Conservation (phyloP, 1,140 invertebrate species). For the Dendrolimus kikuchii region DNA sequence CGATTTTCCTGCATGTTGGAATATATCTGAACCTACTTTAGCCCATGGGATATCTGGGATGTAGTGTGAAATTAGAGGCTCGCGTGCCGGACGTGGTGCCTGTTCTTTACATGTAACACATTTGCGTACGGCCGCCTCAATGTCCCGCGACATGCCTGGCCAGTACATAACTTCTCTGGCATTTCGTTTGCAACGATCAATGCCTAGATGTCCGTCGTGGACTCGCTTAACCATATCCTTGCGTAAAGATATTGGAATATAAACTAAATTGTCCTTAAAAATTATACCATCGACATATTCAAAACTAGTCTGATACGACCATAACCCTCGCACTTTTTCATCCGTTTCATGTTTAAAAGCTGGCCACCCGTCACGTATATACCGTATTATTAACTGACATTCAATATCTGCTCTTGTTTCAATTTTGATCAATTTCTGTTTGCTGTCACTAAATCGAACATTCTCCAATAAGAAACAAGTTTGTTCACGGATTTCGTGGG, state of each 20-base stretch:
- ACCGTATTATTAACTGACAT: constrained; percentile 5
- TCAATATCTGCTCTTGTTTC: constrained; percentile 6
- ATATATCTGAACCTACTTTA: constrained; percentile 33
- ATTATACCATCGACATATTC: constrained; percentile 17
- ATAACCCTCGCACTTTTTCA: constrained; percentile 4
- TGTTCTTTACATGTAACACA: constrained; percentile 3
- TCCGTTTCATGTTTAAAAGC: constrained; percentile 10
- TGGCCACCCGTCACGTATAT: constrained; percentile 14
- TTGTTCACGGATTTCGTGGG: constrained; percentile 12
- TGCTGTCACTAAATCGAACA: constrained; percentile 16
- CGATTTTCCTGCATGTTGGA: constrained; percentile 14
- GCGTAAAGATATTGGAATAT: constrained; percentile 28
- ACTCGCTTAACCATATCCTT: constrained; percentile 30
- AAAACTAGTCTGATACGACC: constrained; percentile 20
- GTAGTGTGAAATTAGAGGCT: constrained; percentile 24
- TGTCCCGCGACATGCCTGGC: constrained; percentile 30
- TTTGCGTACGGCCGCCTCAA: constrained; percentile 23
- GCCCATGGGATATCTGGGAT: constrained; percentile 28
- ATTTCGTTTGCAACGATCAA: constrained; percentile 25
- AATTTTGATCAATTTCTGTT: constrained; percentile 7
- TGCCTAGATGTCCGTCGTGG: constrained; percentile 30
- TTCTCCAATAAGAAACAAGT: constrained; percentile 19
- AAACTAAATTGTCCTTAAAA: constrained; percentile 24
- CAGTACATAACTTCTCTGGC: constrained; percentile 42
- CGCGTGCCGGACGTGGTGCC: constrained; percentile 7